Evolutionary conservation across 2,888 invertebrate genomes (phyloP), one percentile per base, ranked within the genome.

Genomic region (Melanotus villosus): DNA sequence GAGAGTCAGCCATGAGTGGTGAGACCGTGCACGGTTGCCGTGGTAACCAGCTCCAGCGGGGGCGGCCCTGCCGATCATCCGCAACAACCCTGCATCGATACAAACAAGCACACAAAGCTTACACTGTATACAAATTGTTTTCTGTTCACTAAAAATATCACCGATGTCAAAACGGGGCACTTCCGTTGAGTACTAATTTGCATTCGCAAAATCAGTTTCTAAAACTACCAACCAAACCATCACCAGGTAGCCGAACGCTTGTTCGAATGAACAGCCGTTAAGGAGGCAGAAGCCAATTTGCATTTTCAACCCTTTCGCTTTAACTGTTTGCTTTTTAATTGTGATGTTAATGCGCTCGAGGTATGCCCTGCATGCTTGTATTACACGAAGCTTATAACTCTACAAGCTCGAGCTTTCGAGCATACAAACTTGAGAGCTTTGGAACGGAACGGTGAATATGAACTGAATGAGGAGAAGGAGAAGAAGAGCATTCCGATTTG

Each of bases 61-160:
- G 84, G 82, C 80, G 82, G 81, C 79, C 78, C 80, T 80, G 80
- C 82, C 82, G 83, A 83, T 83, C 82, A 83, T 82, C 83, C 83
- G 81, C 82, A 83, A 81, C 82, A 80, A 80, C 80, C 80, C 81
- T 81, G 82, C 83, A 83, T 83, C 83, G 82, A 83, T 83, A 83
- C 82, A 78, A 79, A 75, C 70, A 65, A 68, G 65, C 71, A 68
- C 65, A 68, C 62, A 65, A 60, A 66, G 54, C 64, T 56, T 64
- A 67, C 64, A 64, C 59, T 63, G 67, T 67, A 54, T 66, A 67
- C 70, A 67, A 70, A 66, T 70, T 70, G 70, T 70, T 70, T 64
- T 70, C 67, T 64, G 65, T 62, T 62, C 70, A 21, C 57, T 45
- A 64, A 65, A 63, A 68, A 69, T 65, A 63, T 68, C 58, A 50